Evolutionary conservation across 2,797 vertebrate species (phyloP).

Genomic region (Lycodopsis pacificus): DNA sequence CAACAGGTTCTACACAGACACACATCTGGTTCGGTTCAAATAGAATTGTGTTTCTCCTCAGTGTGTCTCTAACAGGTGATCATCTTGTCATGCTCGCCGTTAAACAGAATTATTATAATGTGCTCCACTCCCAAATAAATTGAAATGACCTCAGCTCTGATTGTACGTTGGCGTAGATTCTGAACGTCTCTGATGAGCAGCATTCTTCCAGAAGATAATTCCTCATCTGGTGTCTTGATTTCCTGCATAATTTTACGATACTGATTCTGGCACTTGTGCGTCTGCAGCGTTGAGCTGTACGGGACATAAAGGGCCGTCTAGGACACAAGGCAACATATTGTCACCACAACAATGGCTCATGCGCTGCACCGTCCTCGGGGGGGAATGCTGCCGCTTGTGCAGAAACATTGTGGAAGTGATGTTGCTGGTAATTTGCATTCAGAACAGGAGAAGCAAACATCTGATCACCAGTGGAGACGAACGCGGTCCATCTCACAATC

Average conservation of each 20-base stretch:
- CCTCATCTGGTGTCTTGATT: conserved; percentile 10
- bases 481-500: background rate
- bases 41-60: background rate
- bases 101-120: background rate
- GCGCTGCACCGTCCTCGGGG: background rate
- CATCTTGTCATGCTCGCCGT: background rate
- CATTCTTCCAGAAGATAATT: background rate
- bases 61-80: background rate
- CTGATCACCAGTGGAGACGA: conserved; percentile 11
- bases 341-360: conserved; percentile 1
- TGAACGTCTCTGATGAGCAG: background rate
- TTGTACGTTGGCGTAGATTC: background rate
- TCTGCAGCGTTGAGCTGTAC: background rate
- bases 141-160: background rate
- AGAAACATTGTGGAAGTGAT: conserved; percentile 10
- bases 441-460: background rate
- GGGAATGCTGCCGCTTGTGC: background rate
- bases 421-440: conserved; percentile 21
- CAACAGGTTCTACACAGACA: no score
- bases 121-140: background rate
- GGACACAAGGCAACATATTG: conserved; percentile 2
- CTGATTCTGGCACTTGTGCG: background rate
- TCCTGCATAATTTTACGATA: background rate
- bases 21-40: no score
- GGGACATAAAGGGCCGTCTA: background rate